A percentile compares a stretch with the other conserved stretches of the same genome.
Conservation (phyloP, 2,113 vertebrate species). For the Ceyx cyanopectus region DNA sequence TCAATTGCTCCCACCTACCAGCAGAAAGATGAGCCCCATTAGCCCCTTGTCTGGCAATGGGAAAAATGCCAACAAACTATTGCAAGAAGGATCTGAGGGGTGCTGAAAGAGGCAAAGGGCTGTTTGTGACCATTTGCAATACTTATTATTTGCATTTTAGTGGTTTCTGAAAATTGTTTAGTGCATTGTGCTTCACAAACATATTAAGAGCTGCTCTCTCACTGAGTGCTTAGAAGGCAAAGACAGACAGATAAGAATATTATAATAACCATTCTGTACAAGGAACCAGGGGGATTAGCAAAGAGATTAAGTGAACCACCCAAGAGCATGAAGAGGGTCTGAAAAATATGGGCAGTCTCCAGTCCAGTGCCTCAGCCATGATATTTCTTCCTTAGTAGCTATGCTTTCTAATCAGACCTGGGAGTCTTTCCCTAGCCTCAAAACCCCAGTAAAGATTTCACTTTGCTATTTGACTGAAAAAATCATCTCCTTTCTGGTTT, state of each 20-base stretch:
- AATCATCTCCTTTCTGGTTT: constrained; percentile 18
- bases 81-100: neutral
- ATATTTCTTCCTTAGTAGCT: neutral
- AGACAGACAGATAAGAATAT: neutral
- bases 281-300: neutral
- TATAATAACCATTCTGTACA: neutral
- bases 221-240: neutral
- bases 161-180: neutral
- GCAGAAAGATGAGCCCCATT: neutral
- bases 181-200: neutral
- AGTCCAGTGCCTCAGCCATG: neutral
- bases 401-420: neutral
- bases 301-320: neutral
- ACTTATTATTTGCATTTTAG: neutral
- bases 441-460: neutral
- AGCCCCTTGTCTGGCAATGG: neutral
- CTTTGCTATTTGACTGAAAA: constrained; percentile 7
- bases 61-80: neutral
- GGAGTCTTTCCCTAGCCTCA: neutral
- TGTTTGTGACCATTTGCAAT: neutral
- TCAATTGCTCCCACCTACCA: neutral
- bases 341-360: neutral
- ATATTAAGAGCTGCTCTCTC: neutral
- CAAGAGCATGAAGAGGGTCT: neutral
- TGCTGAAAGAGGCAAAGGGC: neutral